phyloP scores from a whole-genome alignment of 2,888 invertebrate species.

The Camponotus fellah region DNA sequence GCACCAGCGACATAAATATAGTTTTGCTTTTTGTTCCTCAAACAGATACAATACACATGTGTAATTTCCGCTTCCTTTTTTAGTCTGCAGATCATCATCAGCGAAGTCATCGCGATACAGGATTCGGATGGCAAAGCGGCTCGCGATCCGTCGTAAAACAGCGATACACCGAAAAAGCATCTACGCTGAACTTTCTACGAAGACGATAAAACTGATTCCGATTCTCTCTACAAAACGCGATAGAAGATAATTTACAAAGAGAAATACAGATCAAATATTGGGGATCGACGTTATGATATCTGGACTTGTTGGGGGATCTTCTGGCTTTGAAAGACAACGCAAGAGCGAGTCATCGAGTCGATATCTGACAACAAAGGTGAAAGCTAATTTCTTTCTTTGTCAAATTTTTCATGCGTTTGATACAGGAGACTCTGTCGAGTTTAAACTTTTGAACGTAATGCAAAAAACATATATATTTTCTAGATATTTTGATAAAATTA shows the following conservation, averaged over 20 bases:
- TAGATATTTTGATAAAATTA: neutral
- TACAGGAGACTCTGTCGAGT: neutral
- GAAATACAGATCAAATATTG: conserved; percentile 30
- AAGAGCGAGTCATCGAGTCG: neutral
- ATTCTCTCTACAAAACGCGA: conserved; percentile 5
- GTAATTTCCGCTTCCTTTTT: conserved; percentile 19
- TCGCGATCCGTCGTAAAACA: conserved; percentile 26
- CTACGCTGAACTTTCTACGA: conserved; percentile 12
- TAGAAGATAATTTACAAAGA: conserved; percentile 12
- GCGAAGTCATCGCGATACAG: neutral
- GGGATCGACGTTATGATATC: conserved; percentile 51
- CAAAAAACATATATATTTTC: neutral
- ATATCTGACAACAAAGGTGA: conserved; percentile 34
- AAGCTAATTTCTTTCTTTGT: neutral
- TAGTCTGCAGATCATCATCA: conserved; percentile 38
- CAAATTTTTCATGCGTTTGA: neutral
- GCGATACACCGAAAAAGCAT: conserved; percentile 55
- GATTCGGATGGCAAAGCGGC: conserved; percentile 27
- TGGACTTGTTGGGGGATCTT: neutral
- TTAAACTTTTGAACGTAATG: conserved; percentile 1
- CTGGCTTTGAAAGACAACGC: neutral
- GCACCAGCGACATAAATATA: too few relatives aligned
- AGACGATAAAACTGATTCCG: conserved; percentile 9
- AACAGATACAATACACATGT: neutral
- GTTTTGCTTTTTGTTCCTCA: neutral